Conservation (phyloP, 1,140 invertebrate genomes). For the Argopecten irradians region DNA sequence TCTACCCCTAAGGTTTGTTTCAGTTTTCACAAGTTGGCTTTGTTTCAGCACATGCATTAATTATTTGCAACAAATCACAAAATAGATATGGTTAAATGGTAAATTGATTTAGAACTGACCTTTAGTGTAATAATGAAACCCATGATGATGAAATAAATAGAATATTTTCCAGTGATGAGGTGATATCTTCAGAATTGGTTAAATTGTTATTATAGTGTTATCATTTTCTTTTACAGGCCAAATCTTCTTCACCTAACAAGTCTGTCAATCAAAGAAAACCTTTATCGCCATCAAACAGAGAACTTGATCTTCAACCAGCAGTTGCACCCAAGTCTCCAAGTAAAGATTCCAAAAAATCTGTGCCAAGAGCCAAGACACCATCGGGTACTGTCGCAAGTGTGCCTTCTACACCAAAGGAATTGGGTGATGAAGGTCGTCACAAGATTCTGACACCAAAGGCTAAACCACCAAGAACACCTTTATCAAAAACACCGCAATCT, state of each 20-base stretch:
- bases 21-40: too few relatives aligned
- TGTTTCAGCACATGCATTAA: too few relatives aligned
- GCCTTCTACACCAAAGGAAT: slow-evolving; percentile 28
- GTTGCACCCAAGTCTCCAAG: slow-evolving; percentile 33
- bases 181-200: too few relatives aligned
- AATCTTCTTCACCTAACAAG: neutral
- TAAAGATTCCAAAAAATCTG: neutral
- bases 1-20: neutral
- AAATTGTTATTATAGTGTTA: too few relatives aligned
- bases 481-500: neutral
- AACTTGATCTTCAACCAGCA: neutral
- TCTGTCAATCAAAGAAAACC: neutral
- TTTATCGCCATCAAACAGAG: neutral
- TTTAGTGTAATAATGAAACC: too few relatives aligned
- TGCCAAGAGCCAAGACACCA: neutral
- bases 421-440: neutral
- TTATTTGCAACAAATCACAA: too few relatives aligned
- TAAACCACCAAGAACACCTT: slow-evolving; percentile 41
- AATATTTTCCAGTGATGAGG: too few relatives aligned
- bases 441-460: slow-evolving; percentile 43
- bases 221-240: neutral
- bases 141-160: too few relatives aligned
- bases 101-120: too few relatives aligned
- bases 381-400: neutral
- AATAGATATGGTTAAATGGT: too few relatives aligned